Conservation (phyloP, 2,888 invertebrate genomes). For the Augochlorella aurata region DNA sequence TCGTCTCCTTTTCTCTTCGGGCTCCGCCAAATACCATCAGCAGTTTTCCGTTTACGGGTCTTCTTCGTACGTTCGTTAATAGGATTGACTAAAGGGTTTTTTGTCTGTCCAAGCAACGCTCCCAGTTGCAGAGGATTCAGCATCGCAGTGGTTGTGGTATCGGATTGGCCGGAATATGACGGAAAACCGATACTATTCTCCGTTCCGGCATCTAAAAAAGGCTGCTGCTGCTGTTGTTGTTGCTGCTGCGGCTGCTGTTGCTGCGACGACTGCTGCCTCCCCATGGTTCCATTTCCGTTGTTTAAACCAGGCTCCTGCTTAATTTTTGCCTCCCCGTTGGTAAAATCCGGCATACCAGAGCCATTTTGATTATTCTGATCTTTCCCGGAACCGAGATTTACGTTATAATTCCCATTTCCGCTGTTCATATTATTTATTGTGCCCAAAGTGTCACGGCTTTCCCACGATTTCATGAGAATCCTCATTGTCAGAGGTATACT, state of each 20-base stretch:
- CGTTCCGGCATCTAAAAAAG: constrained; percentile 83
- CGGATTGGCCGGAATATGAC: constrained; percentile 81
- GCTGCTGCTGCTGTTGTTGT: constrained; percentile 73
- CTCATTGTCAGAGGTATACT: constrained; percentile 97
- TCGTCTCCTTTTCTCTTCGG: constrained; percentile 86
- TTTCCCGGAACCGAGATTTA: constrained; percentile 87
- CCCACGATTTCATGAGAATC: constrained; percentile 93
- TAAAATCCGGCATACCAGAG: constrained; percentile 78
- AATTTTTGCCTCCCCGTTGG: constrained; percentile 79
- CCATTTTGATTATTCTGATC: constrained; percentile 78
- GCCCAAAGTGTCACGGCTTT: constrained; percentile 85
- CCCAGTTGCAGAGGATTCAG: constrained; percentile 79
- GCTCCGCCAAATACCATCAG: constrained; percentile 85
- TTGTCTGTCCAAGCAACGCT: constrained; percentile 76
- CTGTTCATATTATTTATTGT: constrained; percentile 82
- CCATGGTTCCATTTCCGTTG: constrained; percentile 75
- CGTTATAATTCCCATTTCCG: constrained; percentile 85
- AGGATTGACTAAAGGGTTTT: constrained; percentile 69
- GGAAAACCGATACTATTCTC: constrained; percentile 82
- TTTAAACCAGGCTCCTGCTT: constrained; percentile 79
- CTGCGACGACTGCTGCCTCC: constrained; percentile 67
- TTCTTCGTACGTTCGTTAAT: constrained; percentile 83
- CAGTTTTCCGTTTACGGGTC: constrained; percentile 85
- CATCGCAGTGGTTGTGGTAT: constrained; percentile 78
- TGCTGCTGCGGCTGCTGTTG: constrained; percentile 66